phyloP scores from a whole-genome alignment of 2,888 invertebrate genomes.

The Onchidella celtica region DNA sequence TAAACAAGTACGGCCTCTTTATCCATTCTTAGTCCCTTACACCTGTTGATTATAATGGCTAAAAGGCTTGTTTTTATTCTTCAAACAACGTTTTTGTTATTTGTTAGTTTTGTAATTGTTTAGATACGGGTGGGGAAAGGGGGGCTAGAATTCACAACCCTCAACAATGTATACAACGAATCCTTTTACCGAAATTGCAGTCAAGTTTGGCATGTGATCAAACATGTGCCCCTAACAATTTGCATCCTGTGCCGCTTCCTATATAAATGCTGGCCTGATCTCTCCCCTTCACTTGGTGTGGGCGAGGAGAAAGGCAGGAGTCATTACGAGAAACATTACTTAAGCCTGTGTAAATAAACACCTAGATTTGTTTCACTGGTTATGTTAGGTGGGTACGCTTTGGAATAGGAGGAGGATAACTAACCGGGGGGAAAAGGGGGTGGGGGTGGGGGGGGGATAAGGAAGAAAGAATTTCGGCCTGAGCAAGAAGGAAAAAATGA shows the following conservation, averaged over 20 bases:
- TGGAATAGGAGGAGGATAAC: conserved; percentile 1
- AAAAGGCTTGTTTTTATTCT: too few relatives aligned
- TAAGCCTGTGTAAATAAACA: conserved; percentile 31
- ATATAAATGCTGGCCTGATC: neutral
- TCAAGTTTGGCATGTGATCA: conserved; percentile 26
- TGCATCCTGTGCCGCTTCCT: neutral
- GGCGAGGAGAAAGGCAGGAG: neutral
- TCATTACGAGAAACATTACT: conserved; percentile 7
- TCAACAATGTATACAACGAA: neutral
- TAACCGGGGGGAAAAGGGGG: too few relatives aligned
- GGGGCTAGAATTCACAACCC: too few relatives aligned
- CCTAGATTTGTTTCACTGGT: neutral
- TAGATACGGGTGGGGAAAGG: too few relatives aligned
- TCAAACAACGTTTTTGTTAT: too few relatives aligned
- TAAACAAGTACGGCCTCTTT: too few relatives aligned
- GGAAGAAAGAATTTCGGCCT: too few relatives aligned
- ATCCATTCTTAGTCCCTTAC: too few relatives aligned
- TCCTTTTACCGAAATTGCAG: conserved; percentile 9
- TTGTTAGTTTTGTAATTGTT: too few relatives aligned
- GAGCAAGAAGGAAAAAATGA: too few relatives aligned
- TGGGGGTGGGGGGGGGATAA: too few relatives aligned
- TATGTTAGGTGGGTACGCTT: neutral
- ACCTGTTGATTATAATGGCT: too few relatives aligned
- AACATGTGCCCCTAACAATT: conserved; percentile 20
- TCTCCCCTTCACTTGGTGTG: neutral